These are phyloP conservation scores for Rotaria macrura DNA, from an alignment of 2,888 invertebrate species.

Conservation along the genomic window DNA sequence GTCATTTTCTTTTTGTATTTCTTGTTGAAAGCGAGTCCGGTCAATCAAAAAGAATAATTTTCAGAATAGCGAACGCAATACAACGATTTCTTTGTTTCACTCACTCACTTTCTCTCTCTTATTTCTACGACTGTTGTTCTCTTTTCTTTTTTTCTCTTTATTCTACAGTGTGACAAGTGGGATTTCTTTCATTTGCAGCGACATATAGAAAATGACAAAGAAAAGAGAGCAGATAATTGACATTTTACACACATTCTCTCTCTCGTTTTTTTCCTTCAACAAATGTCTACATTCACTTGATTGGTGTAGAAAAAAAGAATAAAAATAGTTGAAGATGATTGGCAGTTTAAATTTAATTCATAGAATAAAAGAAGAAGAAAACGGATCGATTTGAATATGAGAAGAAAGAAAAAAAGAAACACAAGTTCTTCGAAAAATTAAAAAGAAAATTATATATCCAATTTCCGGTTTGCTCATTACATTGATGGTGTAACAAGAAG, in stretches of 20 bases:
- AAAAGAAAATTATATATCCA: too few relatives aligned
- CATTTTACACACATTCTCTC: constrained; percentile 9
- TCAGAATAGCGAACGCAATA: neutral
- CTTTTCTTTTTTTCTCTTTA: neutral
- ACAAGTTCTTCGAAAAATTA: too few relatives aligned
- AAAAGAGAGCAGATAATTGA: constrained; percentile 13
- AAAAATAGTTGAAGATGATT: neutral
- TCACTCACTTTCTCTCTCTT: neutral
- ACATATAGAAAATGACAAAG: neutral
- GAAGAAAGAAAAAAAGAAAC: neutral
- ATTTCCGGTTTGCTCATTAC: too few relatives aligned
- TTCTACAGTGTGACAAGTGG: neutral
- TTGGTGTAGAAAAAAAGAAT: neutral
- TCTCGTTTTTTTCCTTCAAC: neutral
- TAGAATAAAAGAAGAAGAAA: neutral
- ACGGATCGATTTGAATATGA: neutral
- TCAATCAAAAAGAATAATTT: neutral
- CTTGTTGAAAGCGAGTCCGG: neutral
- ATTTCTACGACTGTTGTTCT: neutral
- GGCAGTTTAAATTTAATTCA: neutral
- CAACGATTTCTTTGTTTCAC: neutral
- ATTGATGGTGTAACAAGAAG: neutral
- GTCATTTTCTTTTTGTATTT: neutral
- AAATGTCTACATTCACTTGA: neutral
- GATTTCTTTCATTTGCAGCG: constrained; percentile 7